Conservation (phyloP, 2,797 vertebrate species). For the Phaenicophaeus curvirostris region DNA sequence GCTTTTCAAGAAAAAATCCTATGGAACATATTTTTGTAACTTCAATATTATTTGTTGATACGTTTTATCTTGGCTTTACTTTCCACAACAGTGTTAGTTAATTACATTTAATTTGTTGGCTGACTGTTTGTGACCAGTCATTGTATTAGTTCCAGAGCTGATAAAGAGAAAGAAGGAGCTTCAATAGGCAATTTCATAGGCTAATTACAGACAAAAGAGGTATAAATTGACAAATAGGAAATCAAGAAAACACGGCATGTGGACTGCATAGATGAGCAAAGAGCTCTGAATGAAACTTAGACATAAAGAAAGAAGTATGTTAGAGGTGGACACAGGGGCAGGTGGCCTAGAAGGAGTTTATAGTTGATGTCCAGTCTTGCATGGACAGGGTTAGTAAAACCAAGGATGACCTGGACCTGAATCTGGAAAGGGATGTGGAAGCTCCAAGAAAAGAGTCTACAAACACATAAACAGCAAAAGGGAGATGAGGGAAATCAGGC, state of each 20-base stretch:
- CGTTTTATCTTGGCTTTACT: neutral
- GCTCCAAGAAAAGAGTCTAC: neutral
- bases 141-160: neutral
- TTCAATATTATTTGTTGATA: neutral
- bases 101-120: neutral
- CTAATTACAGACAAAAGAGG: constrained; percentile 8
- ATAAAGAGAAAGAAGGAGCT: neutral
- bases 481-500: neutral
- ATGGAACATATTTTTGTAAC: neutral
- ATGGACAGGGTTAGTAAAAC: neutral
- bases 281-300: neutral
- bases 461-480: neutral
- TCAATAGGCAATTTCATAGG: neutral
- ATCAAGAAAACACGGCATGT: neutral
- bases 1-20: neutral
- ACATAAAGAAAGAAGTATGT: neutral
- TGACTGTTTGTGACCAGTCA: neutral
- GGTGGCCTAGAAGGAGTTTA: neutral
- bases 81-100: neutral
- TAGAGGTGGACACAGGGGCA: neutral
- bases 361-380: neutral
- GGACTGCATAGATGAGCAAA: neutral
- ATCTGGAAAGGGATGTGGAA: neutral
- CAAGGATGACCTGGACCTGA: neutral
- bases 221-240: neutral